Evolutionary conservation across 2,113 vertebrate genomes (phyloP), one percentile per base, ranked within the genome.

Genomic region (Phyllostomus hastatus): DNA sequence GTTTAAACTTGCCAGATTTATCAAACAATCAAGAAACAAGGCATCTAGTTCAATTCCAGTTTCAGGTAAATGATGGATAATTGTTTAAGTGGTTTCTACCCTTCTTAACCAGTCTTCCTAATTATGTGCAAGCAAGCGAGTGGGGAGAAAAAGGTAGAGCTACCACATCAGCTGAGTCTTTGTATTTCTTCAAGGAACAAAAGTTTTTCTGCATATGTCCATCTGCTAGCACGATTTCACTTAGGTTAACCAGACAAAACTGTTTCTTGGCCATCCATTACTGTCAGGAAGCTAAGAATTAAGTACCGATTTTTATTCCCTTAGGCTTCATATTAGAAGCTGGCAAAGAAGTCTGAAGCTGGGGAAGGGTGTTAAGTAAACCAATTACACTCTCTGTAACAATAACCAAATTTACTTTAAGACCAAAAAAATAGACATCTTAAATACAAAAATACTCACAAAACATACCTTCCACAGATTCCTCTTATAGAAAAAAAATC

Each of bases 261-360:
- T 90, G 33, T 91, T 95, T 82, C 33, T 52, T 79, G 33, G 46
- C 52, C 48, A 83, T 81, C 20, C 35, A n/a, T 43, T 72, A 75
- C 66, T 85, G 46, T 78, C 75, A 85, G 70, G 67, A 92, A 85
- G 41, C 85, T 96, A 88, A 96, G 67, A 96, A 96, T 57, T 88
- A 67, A 94, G 28, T 88, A 81, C 8, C 50, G 67, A 95, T 67
- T 90, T 94, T 94, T n/a, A 46, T 59, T 88, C 41, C 75, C 81
- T 80, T 50, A 82, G 61, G 41, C 26, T 76, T 95, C 93, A 35
- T 50, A 91, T 79, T 95, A 79, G 52, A 92, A 84, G 28, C n/a
- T 86, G 84, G 9, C 28, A 86, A 94, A 38, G 28, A 33, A 94
- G 17, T 4, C 17, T 38, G 12, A 12, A 91, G 4, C 66, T 50